Base-by-base conservation (phyloP, 2,888 invertebrate genomes). In the Tiliacea citrago region DNA sequence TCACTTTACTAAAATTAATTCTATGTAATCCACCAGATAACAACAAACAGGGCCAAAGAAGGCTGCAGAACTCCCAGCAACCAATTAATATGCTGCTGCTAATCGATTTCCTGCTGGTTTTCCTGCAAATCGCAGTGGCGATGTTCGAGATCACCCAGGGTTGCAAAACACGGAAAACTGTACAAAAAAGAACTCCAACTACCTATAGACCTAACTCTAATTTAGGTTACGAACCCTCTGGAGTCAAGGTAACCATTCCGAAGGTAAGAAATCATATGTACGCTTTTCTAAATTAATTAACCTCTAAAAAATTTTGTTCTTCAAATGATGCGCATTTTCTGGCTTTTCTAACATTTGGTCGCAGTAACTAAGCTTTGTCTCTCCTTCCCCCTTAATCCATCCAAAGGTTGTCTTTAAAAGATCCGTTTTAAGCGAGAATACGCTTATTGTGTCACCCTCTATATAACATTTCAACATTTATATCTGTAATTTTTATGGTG, bases 101-200 rank as follows among this genome's bases (percentile, higher is more conserved):
- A 16, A 94, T 93, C 74, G 93, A 91, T 77, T 93, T 94, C 67
- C 81, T 94, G 6, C 81, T 95, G 45, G 88, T 93, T n/a, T 90
- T 93, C 66, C 85, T 95, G 1, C 93, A 94, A 83, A 93, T 94
- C 71, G 89, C 88, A 0, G 79, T 94, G 4, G 92, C 91, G 0
- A 74, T 93, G 82, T 53, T 93, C 21, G 89, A 92, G 57, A 29
- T 92, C 72, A 75, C 85, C 0, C 84, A 86, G 2, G 90, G 86
- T 13, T 81, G 86, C 74, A 82, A 68, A 65, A 75, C 65, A 7
- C 69, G 70, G 16, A 35, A 35, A 45, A 2, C 1, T 42, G 8
- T 9, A 57, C 42, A 5, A 13, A 49, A 9, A 16, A 1, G 3
- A 13, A 0, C 16, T 42, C 3, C 39, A 16, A n/a, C 16, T 5